Conservation (phyloP, 2,797 vertebrate species). For the Acridotheres tristis region DNA sequence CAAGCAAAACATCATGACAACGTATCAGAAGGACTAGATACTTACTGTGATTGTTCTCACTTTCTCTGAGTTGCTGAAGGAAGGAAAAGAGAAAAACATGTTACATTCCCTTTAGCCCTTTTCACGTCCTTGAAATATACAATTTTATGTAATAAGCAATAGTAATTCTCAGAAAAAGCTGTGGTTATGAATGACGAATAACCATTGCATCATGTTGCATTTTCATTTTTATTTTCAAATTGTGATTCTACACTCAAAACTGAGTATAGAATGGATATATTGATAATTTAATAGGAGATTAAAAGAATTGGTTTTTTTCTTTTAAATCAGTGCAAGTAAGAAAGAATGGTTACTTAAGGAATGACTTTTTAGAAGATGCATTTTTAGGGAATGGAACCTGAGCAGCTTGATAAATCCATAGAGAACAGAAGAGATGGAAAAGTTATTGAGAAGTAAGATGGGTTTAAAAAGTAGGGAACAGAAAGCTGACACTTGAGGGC, state of each 20-base stretch:
- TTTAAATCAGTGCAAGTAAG: neutral
- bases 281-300: slow-evolving; percentile 21
- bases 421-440: neutral
- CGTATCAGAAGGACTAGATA: neutral
- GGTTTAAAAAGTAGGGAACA: neutral
- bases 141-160: slow-evolving; percentile 28
- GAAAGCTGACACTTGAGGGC: neutral
- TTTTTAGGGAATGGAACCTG: neutral
- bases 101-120: slow-evolving; percentile 32
- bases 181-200: slow-evolving; percentile 34
- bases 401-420: neutral
- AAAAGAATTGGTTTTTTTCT: neutral
- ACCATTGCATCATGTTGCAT: slow-evolving; percentile 15
- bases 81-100: neutral
- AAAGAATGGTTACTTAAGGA: neutral
- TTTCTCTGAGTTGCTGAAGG: slow-evolving; percentile 12
- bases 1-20: slow-evolving; percentile 19
- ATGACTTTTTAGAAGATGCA: neutral
- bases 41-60: neutral
- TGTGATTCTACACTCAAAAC: slow-evolving; percentile 6
- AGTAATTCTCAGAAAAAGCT: slow-evolving; percentile 52
- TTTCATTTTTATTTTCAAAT: slow-evolving; percentile 55
- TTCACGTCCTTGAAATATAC: slow-evolving; percentile 16
- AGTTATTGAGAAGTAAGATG: neutral
- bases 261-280: neutral